phyloP scores from a whole-genome alignment of 2,113 vertebrate genomes.

The Bungarus multicinctus region DNA sequence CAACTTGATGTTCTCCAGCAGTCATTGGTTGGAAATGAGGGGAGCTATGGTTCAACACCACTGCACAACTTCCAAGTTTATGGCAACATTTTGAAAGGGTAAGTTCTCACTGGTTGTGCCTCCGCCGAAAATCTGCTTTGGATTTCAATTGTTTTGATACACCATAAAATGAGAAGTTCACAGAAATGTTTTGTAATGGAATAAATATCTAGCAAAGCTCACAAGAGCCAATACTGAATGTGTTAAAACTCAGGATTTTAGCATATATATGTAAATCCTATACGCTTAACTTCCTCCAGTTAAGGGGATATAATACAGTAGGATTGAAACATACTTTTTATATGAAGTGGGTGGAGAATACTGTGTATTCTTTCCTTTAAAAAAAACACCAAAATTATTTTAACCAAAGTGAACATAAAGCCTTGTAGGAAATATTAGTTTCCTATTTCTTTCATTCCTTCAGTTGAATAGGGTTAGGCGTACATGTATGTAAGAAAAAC shows the following conservation, averaged over 20 bases:
- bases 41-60: neutral
- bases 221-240: neutral
- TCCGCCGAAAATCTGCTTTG: neutral
- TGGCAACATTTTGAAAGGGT: accelerated
- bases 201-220: neutral
- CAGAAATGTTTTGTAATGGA: neutral
- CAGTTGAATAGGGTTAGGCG: neutral
- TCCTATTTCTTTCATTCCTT: neutral
- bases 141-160: neutral
- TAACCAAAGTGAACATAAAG: neutral
- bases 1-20: neutral
- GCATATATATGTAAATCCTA: neutral
- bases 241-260: neutral
- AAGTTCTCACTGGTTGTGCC: accelerated
- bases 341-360: neutral
- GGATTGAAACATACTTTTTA: neutral
- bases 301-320: neutral
- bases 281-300: neutral
- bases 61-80: neutral
- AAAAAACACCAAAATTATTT: neutral
- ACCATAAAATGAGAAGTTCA: neutral
- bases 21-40: neutral
- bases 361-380: neutral
- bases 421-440: neutral
- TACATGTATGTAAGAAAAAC: neutral